Conservation (phyloP, 2,797 vertebrate genomes). For the Gymnoscopelus braueri region DNA sequence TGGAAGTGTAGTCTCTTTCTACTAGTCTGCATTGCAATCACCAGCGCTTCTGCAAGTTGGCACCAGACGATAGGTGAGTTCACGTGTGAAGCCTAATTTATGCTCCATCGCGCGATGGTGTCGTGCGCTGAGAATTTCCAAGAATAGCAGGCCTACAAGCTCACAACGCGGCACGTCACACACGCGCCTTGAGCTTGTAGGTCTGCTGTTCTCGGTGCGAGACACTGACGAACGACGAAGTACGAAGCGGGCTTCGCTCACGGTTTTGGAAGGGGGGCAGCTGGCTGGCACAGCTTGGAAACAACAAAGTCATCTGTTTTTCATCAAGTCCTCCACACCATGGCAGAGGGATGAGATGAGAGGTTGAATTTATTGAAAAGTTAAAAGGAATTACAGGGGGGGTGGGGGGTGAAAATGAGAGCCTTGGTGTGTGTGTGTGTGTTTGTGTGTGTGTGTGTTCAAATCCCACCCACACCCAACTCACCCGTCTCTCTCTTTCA, state of each 20-base stretch:
- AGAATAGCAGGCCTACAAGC: no score
- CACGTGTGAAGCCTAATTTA: constrained; percentile 38
- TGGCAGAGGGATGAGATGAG: constrained; percentile 52
- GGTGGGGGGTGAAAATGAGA: constrained; percentile 61
- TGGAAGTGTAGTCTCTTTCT: no score
- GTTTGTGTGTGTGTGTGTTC: neutral
- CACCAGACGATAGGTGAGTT: constrained; percentile 63
- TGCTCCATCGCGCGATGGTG: no score
- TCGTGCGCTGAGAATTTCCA: no score
- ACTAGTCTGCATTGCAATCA: no score
- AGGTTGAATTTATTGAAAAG: constrained; percentile 58
- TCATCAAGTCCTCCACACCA: constrained; percentile 57
- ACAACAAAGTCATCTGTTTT: constrained; percentile 69
- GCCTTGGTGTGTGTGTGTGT: constrained; percentile 3
- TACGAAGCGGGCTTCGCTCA: neutral
- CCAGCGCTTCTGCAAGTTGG: neutral
- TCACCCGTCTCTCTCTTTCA: neutral
- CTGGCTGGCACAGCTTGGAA: constrained; percentile 41
- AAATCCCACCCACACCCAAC: neutral
- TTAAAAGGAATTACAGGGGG: constrained; percentile 64
- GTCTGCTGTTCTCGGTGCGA: no score
- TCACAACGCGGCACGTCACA: no score
- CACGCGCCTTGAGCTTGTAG: no score
- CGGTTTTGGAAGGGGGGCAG: constrained; percentile 47
- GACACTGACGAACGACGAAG: no score